These are phyloP conservation scores for Lottia gigantea DNA, from an alignment of 2,888 invertebrate genomes.

Conservation along the genomic window DNA sequence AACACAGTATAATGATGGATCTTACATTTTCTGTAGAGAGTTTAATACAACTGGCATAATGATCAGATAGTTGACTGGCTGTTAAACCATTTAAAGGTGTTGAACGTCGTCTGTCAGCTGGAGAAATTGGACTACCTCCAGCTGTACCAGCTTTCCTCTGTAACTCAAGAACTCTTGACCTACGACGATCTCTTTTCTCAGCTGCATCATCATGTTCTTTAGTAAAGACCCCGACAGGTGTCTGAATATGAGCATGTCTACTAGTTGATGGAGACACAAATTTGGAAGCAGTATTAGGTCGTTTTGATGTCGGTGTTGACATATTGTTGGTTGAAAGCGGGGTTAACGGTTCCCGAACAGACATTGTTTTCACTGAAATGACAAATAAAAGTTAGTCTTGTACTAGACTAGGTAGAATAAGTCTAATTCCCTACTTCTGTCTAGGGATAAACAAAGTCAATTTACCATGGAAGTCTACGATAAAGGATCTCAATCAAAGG, in stretches of 20 bases:
- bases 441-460: too few species aligned
- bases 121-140: conserved; percentile 55
- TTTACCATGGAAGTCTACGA: too few species aligned
- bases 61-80: conserved; percentile 72
- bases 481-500: too few species aligned
- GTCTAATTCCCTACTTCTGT: too few species aligned
- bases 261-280: conserved; percentile 51
- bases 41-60: conserved; percentile 81
- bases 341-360: conserved; percentile 47
- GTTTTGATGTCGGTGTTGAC: conserved; percentile 21
- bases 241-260: conserved; percentile 32
- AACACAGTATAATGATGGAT: neutral
- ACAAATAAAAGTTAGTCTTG: too few species aligned
- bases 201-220: conserved; percentile 62
- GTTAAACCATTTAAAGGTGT: conserved; percentile 70
- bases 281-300: conserved; percentile 26
- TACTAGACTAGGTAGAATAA: too few species aligned
- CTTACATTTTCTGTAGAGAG: conserved; percentile 84
- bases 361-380: conserved; percentile 19
- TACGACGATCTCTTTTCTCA: conserved; percentile 60
- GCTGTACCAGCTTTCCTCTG: conserved; percentile 44
- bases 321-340: conserved; percentile 35
- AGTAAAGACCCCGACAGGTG: conserved; percentile 23
- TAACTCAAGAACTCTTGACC: conserved; percentile 60
- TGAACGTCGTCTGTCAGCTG: conserved; percentile 58